Base-by-base conservation (phyloP, 2,797 vertebrate genomes). In the Pantherophis vulpinus region DNA sequence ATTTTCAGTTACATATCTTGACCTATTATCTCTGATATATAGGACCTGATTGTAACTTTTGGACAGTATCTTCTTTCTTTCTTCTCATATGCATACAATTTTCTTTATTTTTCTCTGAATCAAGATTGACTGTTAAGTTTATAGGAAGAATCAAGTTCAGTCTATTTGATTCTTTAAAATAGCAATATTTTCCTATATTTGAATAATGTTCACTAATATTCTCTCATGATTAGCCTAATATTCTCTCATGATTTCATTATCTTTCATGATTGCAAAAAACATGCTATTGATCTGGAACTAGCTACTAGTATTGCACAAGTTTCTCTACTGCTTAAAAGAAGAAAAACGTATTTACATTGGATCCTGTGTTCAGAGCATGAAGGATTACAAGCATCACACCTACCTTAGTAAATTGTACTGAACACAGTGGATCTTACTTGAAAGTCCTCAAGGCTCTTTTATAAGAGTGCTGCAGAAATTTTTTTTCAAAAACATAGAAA, bases 1-100 rank as follows among this genome's bases (percentile, higher is more conserved):
- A 94, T 95, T 97, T 92, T 89, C 0, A 86, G 86, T 86, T 55
- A 92, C 90, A 89, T 37, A 70, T 42, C 55, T 5, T n/a, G 61
- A 87, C 93, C n/a, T 91, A 94, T 14, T 0, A 1, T 94, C 90
- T 8, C 83, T 14, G 14, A 79, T 37, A 88, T 86, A 89, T 93
- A 0, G 70, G 37, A 54, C 87, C 29, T 56, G 42, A 0, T 61
- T 95, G 90, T 91, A 89, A 94, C 60, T 4, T 8, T 0, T 60
- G 16, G 56, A 0, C n/a, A 18, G 12, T 55, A 27, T 32, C 51
- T 5, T 63, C 83, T 37, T 47, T 29, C 79, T 32, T 61, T 47
- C 87, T 59, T 74, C 37, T 59, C 89, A 27, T 37, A 60, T 90
- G 5, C 37, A 89, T 25, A 93, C 5, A n/a, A 16, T 25, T 91